Conservation (phyloP, 2,797 vertebrate species). For the Cirrhinus mrigala region DNA sequence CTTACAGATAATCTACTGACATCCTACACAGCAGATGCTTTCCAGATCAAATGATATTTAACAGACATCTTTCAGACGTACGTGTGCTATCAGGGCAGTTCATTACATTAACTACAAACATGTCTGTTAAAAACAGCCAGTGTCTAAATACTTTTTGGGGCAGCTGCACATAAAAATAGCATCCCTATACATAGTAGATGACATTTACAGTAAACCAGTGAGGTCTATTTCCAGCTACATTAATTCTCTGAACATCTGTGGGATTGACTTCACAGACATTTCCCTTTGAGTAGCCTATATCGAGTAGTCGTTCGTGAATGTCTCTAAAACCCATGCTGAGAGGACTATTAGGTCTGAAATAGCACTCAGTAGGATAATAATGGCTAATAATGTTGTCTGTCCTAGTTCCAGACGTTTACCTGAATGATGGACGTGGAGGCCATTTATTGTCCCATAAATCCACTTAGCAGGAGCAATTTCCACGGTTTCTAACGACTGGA, state of each 20-base stretch:
- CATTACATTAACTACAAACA: background rate
- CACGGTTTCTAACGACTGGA: background rate
- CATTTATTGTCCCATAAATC: constrained; percentile 34
- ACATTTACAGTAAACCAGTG: constrained; percentile 19
- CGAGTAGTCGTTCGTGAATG: constrained; percentile 7
- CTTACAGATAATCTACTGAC: no score
- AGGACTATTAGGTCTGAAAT: constrained; percentile 40
- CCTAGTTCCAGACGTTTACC: constrained; percentile 26
- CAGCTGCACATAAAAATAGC: background rate
- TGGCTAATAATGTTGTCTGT: constrained; percentile 50
- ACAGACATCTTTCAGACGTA: no score
- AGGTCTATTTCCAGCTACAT: constrained; percentile 10
- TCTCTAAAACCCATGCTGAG: constrained; percentile 41
- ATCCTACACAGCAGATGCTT: no score
- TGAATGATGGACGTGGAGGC: constrained; percentile 20
- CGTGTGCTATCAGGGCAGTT: no score
- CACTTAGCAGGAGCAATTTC: constrained; percentile 25
- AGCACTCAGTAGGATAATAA: constrained; percentile 50
- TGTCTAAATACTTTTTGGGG: background rate
- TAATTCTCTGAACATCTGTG: constrained; percentile 14
- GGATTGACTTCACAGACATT: constrained; percentile 26
- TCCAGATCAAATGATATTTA: no score
- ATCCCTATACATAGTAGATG: background rate
- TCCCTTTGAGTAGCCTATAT: constrained; percentile 24
- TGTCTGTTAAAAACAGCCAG: background rate